Conservation (phyloP, 2,888 invertebrate species). For the Malthinus flaveolus region DNA sequence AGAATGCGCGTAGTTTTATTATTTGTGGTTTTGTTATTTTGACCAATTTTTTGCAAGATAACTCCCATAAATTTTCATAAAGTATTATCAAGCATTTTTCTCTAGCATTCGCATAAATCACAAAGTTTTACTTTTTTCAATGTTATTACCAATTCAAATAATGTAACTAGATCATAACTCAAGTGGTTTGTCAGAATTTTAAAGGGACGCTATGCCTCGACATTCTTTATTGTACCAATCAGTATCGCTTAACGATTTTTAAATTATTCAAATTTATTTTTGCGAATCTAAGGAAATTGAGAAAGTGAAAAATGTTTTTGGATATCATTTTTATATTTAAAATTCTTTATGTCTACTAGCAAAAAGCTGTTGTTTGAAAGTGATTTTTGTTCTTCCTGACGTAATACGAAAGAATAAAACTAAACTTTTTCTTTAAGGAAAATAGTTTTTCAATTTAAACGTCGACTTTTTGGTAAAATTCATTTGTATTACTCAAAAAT, state of each 20-base stretch:
- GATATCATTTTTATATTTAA: too few species aligned
- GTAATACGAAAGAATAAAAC: background rate
- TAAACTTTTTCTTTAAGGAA: background rate
- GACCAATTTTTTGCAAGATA: constrained; percentile 27
- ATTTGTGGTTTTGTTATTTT: constrained; percentile 25
- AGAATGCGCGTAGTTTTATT: constrained; percentile 10
- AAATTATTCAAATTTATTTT: constrained; percentile 28
- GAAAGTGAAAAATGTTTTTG: background rate
- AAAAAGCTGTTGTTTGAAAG: too few species aligned
- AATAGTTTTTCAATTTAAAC: background rate
- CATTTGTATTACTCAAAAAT: constrained; percentile 1
- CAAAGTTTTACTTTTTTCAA: constrained; percentile 29
- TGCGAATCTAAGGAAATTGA: constrained; percentile 18
- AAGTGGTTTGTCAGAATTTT: constrained; percentile 23
- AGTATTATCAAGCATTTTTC: constrained; percentile 33
- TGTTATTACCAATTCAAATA: constrained; percentile 36
- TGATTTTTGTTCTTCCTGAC: background rate
- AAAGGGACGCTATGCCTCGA: constrained; percentile 19
- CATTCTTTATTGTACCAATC: constrained; percentile 29
- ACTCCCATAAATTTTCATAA: constrained; percentile 30
- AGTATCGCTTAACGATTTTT: constrained; percentile 30
- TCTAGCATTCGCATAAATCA: constrained; percentile 34
- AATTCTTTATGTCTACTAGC: too few species aligned
- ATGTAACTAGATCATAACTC: constrained; percentile 33
- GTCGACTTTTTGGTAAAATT: constrained; percentile 5